phyloP scores from a whole-genome alignment of 2,888 invertebrate species.

The Dicranocentrus wangi region DNA sequence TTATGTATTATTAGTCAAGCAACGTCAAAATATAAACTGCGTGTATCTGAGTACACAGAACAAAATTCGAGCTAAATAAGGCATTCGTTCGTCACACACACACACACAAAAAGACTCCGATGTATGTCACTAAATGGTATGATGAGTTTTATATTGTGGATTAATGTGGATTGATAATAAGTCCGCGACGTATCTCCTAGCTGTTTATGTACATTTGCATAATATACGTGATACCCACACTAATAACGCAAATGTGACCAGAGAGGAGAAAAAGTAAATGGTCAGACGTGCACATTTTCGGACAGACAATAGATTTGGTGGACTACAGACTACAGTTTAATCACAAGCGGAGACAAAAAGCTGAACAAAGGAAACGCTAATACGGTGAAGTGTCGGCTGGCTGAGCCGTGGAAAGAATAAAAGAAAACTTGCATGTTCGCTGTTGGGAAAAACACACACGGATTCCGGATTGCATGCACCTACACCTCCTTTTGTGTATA shows the following conservation, averaged over 20 bases:
- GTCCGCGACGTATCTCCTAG: not conserved
- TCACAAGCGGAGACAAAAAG: conserved; percentile 2
- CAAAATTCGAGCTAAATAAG: no score
- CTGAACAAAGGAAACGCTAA: conserved; percentile 7
- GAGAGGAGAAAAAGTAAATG: not conserved
- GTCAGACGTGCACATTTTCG: not conserved
- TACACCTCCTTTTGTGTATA: not conserved
- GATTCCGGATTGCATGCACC: not conserved
- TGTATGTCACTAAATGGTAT: not conserved
- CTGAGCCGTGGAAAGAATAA: not conserved
- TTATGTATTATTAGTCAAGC: no score
- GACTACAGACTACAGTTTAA: not conserved
- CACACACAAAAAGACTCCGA: not conserved
- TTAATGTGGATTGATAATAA: conserved; percentile 43
- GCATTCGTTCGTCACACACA: no score
- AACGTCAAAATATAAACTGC: no score
- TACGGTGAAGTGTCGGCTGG: not conserved
- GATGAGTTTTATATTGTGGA: conserved; percentile 13
- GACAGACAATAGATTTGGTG: not conserved
- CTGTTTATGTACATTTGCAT: not conserved
- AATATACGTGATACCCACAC: not conserved
- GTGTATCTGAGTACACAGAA: no score
- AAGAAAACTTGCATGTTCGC: not conserved
- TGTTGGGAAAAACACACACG: no score
- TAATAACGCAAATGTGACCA: conserved; percentile 6